Percentiles rank a stretch among this genome's conserved stretches.
These are phyloP conservation scores for Taxidea taxus DNA, from an alignment of 2,113 vertebrate species.

Conservation along the genomic window DNA sequence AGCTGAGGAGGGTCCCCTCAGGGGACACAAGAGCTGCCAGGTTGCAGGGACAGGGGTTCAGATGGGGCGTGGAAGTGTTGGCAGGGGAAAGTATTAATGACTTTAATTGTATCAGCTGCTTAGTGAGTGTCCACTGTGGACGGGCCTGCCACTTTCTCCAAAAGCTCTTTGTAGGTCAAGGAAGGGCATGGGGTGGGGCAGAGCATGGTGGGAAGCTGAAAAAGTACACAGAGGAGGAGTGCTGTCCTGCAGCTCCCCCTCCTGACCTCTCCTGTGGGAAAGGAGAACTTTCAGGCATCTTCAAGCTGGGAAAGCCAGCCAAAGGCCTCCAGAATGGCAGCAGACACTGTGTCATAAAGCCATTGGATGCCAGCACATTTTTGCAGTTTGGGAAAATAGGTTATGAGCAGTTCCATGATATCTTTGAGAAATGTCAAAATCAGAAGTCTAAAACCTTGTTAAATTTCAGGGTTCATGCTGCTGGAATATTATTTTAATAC, in stretches of 20 bases:
- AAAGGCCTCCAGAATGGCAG: not conserved
- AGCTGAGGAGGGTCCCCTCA: not conserved
- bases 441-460: not conserved
- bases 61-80: not conserved
- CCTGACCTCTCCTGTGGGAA: not conserved
- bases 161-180: not conserved
- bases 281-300: not conserved
- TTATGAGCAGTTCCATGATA: not conserved
- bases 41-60: accelerated
- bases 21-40: not conserved
- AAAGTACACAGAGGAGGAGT: not conserved
- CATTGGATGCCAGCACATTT: not conserved
- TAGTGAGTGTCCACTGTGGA: too few relatives aligned
- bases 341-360: not conserved
- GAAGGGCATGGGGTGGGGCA: not conserved
- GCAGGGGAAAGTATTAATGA: not conserved
- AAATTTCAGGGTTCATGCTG: not conserved
- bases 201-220: too few relatives aligned
- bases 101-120: too few relatives aligned
- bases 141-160: too few relatives aligned
- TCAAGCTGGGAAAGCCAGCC: not conserved
- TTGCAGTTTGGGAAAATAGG: not conserved
- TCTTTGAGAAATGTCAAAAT: not conserved
- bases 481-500: not conserved
- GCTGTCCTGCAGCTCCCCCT: not conserved